These are phyloP conservation scores for Silurus meridionalis DNA, from an alignment of 2,113 vertebrate genomes.

Conservation along the genomic window DNA sequence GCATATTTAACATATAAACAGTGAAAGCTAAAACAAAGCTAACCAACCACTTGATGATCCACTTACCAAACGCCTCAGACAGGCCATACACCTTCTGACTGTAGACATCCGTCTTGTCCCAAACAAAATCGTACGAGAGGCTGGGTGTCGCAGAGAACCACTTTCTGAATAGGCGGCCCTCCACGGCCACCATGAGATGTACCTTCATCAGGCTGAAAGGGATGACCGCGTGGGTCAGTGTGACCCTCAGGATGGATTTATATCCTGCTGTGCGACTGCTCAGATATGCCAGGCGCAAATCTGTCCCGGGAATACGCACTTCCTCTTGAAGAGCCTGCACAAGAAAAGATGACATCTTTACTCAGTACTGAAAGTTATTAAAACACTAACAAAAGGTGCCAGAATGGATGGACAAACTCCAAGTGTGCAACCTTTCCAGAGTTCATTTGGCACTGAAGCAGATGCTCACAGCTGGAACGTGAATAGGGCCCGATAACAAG, in stretches of 20 bases:
- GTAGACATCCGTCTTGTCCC: constrained; percentile 98
- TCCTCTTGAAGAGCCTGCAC: constrained; percentile 89
- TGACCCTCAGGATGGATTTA: constrained; percentile 89
- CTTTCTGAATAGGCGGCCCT: constrained; percentile 92
- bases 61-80: constrained; percentile 91
- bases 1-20: neutral
- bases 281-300: constrained; percentile 88
- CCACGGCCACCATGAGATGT: constrained; percentile 95
- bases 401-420: neutral
- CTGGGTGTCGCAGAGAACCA: constrained; percentile 93
- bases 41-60: neutral
- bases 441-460: constrained; percentile 7
- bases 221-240: constrained; percentile 86
- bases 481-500: neutral
- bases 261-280: constrained; percentile 94
- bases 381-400: neutral
- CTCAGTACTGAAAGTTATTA: neutral
- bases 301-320: constrained; percentile 85
- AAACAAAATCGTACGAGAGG: constrained; percentile 90
- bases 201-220: constrained; percentile 99
- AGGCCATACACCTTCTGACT: constrained; percentile 96
- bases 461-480: constrained; percentile 15
- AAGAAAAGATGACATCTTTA: neutral
- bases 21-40: neutral
- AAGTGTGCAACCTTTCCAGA: neutral